Base-by-base conservation (phyloP, 1,140 invertebrate genomes). In the Macrobrachium nipponense region DNA sequence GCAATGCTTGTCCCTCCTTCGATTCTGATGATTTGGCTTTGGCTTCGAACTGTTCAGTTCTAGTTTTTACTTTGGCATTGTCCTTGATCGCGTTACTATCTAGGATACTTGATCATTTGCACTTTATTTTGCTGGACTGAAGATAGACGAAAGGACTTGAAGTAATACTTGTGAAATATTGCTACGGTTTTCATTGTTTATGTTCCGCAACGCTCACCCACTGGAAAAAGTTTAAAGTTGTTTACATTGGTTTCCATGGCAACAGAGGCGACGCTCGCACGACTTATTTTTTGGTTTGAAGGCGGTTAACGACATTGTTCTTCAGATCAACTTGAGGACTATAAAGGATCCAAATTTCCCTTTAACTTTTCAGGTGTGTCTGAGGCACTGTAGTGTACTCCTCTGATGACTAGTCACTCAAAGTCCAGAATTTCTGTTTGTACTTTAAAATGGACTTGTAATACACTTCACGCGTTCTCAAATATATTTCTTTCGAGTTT, bases 181-280 rank as follows among this genome's bases (percentile, higher is more conserved):
- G 8, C 17, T 58, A 68, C 15, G 66, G 12, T 72, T 27, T 27
- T 27, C 18, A 59, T 27, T 10, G 66, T 23, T 51, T 23, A 36
- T n/a, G 44, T 18, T 36, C 2, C 44, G 36, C 11, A 20, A 14
- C 60, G 60, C 4, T 64, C 20, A 44, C 20, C 6, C 0, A 23
- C 43, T n/a, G 70, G 81, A 77, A 83, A 83, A 72, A 58, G n/a
- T 20, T 11, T 27, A 11, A 83, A 51, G 76, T 36, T 83, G 81
- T 77, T 77, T 83, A 77, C 73, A n/a, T n/a, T 5, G 60, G 81
- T 83, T 59, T 23, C 81, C 81, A 83, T 83, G 61, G 44, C 81
- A 77, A 83, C 81, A 36, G 20, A 66, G 23, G 62, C 36, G 81
- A 23, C 36, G 81, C n/a, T 6, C 20, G 14, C 17, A 20, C 43